Conservation (phyloP, 2,888 invertebrate genomes). For the Eupithecia centaureata region DNA sequence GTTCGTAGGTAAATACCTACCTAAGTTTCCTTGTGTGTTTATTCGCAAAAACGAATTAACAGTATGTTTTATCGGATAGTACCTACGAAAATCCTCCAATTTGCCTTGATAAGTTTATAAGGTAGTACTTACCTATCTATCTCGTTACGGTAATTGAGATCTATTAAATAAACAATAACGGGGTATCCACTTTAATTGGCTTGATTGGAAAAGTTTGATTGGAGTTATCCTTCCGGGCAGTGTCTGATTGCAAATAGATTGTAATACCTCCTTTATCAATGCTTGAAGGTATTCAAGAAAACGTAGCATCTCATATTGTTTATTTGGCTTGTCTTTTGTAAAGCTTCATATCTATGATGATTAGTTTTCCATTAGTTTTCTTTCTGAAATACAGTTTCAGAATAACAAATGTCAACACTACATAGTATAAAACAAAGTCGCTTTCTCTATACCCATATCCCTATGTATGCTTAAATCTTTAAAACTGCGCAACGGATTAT, state of each 20-base stretch:
- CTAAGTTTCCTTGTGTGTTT: no score
- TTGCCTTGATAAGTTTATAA: no score
- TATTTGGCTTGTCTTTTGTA: neutral
- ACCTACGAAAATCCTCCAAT: no score
- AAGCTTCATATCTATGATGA: neutral
- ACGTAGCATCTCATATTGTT: neutral
- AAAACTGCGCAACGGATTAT: no score
- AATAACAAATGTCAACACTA: no score
- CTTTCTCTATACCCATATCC: no score
- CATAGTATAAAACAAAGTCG: no score
- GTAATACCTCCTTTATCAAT: slow-evolving; percentile 28
- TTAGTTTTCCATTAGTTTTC: no score
- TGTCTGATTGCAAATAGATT: slow-evolving; percentile 39
- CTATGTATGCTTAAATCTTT: no score
- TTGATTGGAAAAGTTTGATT: slow-evolving; percentile 47
- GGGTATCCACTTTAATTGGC: slow-evolving; percentile 41
- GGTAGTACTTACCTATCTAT: neutral
- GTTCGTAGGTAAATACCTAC: no score
- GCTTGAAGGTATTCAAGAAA: neutral
- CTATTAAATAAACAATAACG: slow-evolving; percentile 37
- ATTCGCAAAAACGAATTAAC: no score
- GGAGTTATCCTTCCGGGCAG: slow-evolving; percentile 41
- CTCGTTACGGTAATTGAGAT: slow-evolving; percentile 30
- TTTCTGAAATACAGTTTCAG: neutral
- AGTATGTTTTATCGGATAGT: no score